A percentile compares a stretch with the other conserved stretches of the same genome.
phyloP scores from a whole-genome alignment of 1,140 invertebrate species.

The Caenorhabditis remanei region DNA sequence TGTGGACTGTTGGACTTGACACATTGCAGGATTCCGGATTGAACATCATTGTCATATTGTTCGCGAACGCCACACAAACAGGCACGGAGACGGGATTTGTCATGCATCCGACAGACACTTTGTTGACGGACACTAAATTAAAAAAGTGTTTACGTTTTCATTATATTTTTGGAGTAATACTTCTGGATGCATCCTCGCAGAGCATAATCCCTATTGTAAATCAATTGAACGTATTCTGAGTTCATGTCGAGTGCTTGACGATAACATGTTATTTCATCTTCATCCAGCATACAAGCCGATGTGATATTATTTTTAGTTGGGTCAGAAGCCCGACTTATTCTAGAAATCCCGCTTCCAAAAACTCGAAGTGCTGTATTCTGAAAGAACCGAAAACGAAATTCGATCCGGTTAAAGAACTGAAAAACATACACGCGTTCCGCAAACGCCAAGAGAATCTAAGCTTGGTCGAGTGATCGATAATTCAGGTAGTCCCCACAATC shows the following conservation, averaged over 20 bases:
- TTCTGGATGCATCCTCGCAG: slow-evolving; percentile 57
- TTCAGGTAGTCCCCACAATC: slow-evolving; percentile 58
- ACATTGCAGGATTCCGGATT: slow-evolving; percentile 50
- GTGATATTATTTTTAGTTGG: slow-evolving; percentile 54
- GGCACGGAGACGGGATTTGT: slow-evolving; percentile 34
- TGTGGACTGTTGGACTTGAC: slow-evolving; percentile 48
- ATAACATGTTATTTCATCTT: slow-evolving; percentile 57
- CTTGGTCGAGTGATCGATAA: slow-evolving; percentile 50
- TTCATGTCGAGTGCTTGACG: slow-evolving; percentile 57
- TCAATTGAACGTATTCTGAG: slow-evolving; percentile 55
- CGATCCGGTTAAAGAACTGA: neutral
- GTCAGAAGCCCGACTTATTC: slow-evolving; percentile 29
- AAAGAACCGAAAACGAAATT: neutral
- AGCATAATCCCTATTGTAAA: slow-evolving; percentile 58
- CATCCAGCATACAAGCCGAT: slow-evolving; percentile 52
- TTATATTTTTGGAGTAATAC: neutral
- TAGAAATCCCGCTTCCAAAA: slow-evolving; percentile 31
- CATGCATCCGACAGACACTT: slow-evolving; percentile 43
- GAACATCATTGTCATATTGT: slow-evolving; percentile 40
- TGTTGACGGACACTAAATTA: slow-evolving; percentile 13
- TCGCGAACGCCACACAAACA: slow-evolving; percentile 51
- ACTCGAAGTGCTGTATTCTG: slow-evolving; percentile 9
- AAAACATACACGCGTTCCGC: slow-evolving; percentile 34
- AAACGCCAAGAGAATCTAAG: slow-evolving; percentile 51
- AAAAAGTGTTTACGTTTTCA: neutral